Evolutionary conservation across 2,888 invertebrate species (phyloP), one percentile per base, ranked within the genome.

Genomic region (Laspeyria flexula): DNA sequence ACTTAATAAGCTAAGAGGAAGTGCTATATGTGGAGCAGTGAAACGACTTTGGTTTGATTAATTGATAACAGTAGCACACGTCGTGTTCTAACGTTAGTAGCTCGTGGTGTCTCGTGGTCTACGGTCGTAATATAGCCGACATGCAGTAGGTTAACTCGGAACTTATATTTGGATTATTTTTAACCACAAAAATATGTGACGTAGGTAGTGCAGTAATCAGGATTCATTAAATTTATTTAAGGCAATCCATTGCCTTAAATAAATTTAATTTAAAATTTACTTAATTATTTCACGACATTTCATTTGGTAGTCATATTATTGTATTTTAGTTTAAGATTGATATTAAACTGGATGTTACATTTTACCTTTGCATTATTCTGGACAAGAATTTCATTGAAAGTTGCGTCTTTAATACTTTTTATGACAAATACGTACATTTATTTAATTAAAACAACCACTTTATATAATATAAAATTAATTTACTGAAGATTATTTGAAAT

Each of bases 51-150:
- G 59, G 55, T 64, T 74, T 85, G 85, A 88, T 89, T 87, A 87
- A 90, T 88, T 86, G 87, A 80, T 85, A 83, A 81, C 80, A 81
- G 74, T 75, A 73, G 76, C 74, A 75, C 75, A 68, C 71, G 74
- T 60, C 66, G 57, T 45, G 55, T 46, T 54, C 53, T 44, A 51
- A 41, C 45, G 55, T 73, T 70, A 58, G 69, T 64, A 69, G 65
- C 69, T 70, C 66, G 18, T 59, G 49, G 61, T 66, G 50, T 54
- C 56, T 51, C 58, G 53, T 66, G 53, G 57, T 61, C 55, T 30
- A 39, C 5, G n/a, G 12, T 6, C 54, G 38, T 25, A 4, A 3
- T 7, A 0, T 35, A 64, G 39, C 25, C 7, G 15, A 58, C 1
- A 0, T 0, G 10, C 59, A 66, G 70, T 37, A 66, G 55, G 35